Base-by-base conservation (phyloP, 2,888 invertebrate species). In the Eupithecia inturbata region DNA sequence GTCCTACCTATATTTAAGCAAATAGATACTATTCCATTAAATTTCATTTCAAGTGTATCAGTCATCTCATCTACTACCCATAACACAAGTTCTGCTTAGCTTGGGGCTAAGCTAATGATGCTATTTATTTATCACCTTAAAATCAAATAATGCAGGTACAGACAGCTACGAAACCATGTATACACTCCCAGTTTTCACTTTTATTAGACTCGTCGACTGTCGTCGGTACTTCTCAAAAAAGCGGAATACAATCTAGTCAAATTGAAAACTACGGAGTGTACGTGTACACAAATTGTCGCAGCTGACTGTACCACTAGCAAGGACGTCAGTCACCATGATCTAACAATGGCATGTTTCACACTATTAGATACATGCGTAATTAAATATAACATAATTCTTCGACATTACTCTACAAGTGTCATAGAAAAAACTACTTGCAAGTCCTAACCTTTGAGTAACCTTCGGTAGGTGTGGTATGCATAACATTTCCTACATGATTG, bases 241-340 rank as follows among this genome's bases (percentile, higher is more conserved):
- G 19, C 45, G 19, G 41, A 45, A n/a, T 2, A n/a, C 14, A 41
- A 39, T 19, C 7, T n/a, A n/a, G 7, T n/a, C 19, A 49, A 49
- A 49, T 49, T n/a, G 53, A 53, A 12, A 53, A 22, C 9, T 53
- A 1, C 1, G 9, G 36, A 36, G 36, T 10, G 36, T 53, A 9
- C 0, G 9, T 9, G 9, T 22, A 22, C 22, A 53, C 22, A 53
- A n/a, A 49, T 53, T 12, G 9, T 22, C 22, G 53, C 53, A 10
- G 26, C 4, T 14, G 57, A 26, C 57, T 12, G 57, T 57, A 57
- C 57, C 57, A 57, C 26, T 26, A 57, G 57, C 62, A 70, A 70
- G 68, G 72, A 72, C 70, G 72, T 64, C 75, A 67, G 66, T 60
- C 67, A 39, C 41, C 41, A 70, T 74, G 71, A 60, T 64, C 66